These are phyloP conservation scores for Clavelina lepadiformis DNA, from an alignment of 23 tunicate genomes.

Conservation along the genomic window DNA sequence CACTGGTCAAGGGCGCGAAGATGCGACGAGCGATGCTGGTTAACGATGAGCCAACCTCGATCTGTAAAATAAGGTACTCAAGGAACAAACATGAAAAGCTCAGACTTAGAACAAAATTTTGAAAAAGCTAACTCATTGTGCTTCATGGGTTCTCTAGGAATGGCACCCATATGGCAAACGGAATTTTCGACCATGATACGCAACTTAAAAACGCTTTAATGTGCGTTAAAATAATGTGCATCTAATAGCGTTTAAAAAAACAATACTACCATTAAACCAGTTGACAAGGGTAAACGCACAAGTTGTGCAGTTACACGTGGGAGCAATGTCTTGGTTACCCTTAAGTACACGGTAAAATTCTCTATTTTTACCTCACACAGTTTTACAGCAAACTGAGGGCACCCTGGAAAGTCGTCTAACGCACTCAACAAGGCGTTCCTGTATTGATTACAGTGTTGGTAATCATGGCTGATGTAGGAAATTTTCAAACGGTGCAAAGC, in stretches of 20 bases:
- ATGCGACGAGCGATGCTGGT: slow-evolving; percentile 39
- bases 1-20: slow-evolving; percentile 6
- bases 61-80: slow-evolving; percentile 12
- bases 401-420: slow-evolving; percentile 27
- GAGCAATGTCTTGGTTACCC: background rate
- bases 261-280: too few relatives aligned
- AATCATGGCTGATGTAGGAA: slow-evolving; percentile 7
- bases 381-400: slow-evolving; percentile 19
- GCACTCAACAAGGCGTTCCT: slow-evolving; percentile 32
- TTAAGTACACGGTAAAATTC: background rate
- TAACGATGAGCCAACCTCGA: slow-evolving; percentile 48
- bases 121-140: too few relatives aligned
- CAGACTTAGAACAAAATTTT: too few relatives aligned
- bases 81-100: too few relatives aligned
- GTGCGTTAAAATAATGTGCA: too few relatives aligned
- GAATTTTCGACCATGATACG: too few relatives aligned
- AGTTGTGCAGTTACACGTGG: background rate
- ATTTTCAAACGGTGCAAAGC: slow-evolving; percentile 22
- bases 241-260: too few relatives aligned
- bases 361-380: slow-evolving; percentile 48
- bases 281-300: too few relatives aligned
- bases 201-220: too few relatives aligned
- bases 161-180: too few relatives aligned
- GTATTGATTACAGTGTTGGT: slow-evolving; percentile 23
- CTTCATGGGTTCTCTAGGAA: too few relatives aligned